phyloP scores from a whole-genome alignment of 2,888 invertebrate species.

The Aradus depressus region DNA sequence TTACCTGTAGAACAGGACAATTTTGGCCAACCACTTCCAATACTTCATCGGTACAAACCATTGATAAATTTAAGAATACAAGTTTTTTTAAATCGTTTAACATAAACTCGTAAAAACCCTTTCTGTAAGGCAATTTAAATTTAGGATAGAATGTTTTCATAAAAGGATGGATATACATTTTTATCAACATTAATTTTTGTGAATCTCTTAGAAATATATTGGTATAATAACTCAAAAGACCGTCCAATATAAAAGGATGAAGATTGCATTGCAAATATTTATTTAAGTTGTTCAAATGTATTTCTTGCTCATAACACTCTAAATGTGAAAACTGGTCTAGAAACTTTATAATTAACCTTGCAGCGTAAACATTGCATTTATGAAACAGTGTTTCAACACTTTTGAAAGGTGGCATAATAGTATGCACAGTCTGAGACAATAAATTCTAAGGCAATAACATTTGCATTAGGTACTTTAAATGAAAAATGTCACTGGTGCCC shows the following conservation, averaged over 20 bases:
- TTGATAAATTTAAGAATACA: constrained; percentile 16
- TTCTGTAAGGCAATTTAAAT: constrained; percentile 5
- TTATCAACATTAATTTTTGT: constrained; percentile 6
- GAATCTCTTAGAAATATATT: not conserved
- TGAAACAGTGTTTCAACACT: too few species aligned
- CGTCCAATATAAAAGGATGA: not conserved
- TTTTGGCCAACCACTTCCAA: constrained; percentile 14
- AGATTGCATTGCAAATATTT: too few species aligned
- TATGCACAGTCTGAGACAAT: too few species aligned
- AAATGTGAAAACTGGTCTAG: too few species aligned
- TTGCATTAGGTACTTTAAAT: too few species aligned
- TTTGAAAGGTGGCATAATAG: too few species aligned
- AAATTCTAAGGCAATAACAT: too few species aligned
- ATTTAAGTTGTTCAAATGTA: too few species aligned
- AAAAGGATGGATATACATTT: constrained; percentile 11
- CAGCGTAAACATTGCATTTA: too few species aligned
- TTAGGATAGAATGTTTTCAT: constrained; percentile 16
- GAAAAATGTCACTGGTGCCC: too few species aligned
- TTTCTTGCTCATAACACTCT: too few species aligned
- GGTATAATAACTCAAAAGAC: not conserved
- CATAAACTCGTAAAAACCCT: constrained; percentile 7
- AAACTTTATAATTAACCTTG: too few species aligned
- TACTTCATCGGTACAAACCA: constrained; percentile 19
- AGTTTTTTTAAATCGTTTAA: constrained; percentile 7
- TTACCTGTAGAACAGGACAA: constrained; percentile 16